Evolutionary conservation across 1,140 invertebrate species (phyloP).

Genomic region (Dufourea novaeangliae): DNA sequence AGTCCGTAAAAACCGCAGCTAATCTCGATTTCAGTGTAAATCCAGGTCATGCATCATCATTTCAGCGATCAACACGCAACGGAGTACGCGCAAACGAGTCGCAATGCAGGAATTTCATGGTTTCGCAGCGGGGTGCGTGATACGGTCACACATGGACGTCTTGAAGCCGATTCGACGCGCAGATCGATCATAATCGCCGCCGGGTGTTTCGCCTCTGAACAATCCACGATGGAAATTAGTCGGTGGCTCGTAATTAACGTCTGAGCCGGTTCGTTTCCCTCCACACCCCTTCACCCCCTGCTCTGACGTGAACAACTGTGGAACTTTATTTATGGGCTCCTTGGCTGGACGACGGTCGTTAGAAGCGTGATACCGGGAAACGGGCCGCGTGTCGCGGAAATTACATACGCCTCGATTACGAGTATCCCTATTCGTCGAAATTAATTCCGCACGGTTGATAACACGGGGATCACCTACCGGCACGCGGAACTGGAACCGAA

Average conservation of each 20-base stretch:
- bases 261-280: slow-evolving; percentile 10
- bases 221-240: slow-evolving; percentile 50
- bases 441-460: neutral
- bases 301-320: neutral
- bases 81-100: slow-evolving; percentile 2
- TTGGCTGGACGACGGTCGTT: slow-evolving; percentile 20
- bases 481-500: neutral
- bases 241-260: slow-evolving; percentile 47
- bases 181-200: slow-evolving; percentile 43
- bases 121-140: neutral
- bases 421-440: slow-evolving; percentile 2
- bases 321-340: slow-evolving; percentile 37
- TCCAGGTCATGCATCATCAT: neutral
- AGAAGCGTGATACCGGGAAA: slow-evolving; percentile 6
- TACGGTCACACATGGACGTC: neutral
- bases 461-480: neutral
- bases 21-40: neutral
- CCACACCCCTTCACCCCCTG: neutral
- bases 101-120: slow-evolving; percentile 21
- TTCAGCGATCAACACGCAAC: neutral
- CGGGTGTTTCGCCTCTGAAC: slow-evolving; percentile 18
- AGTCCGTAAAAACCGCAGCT: too few relatives aligned
- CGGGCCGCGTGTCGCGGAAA: slow-evolving; percentile 25
- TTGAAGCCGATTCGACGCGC: slow-evolving; percentile 18
- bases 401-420: neutral